phyloP scores from a whole-genome alignment of 2,113 vertebrate species.

The Toxostoma redivivum region DNA sequence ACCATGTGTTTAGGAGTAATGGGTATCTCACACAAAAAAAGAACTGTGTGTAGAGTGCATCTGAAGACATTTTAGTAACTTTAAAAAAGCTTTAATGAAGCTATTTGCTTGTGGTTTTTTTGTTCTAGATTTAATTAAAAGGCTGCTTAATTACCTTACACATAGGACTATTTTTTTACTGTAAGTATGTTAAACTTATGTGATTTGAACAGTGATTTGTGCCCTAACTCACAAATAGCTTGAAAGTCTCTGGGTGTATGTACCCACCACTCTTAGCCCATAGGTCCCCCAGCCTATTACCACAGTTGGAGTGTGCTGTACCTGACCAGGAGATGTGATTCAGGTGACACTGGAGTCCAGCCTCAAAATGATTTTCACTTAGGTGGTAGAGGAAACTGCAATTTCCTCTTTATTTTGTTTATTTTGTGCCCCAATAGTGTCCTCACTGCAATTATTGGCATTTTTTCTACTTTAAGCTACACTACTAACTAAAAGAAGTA shows the following conservation, averaged over 20 bases:
- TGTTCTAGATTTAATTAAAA: not conserved
- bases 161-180: not conserved
- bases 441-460: not conserved
- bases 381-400: not conserved
- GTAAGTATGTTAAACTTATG: not conserved
- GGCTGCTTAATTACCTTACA: not conserved
- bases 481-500: not conserved
- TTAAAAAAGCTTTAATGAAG: not conserved
- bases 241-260: not conserved
- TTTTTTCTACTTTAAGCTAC: not conserved
- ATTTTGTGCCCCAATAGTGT: not conserved
- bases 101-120: not conserved
- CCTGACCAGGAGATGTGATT: not conserved
- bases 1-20: not conserved
- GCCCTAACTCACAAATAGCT: not conserved
- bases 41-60: not conserved
- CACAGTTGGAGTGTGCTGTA: not conserved
- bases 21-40: not conserved
- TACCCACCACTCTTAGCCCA: not conserved
- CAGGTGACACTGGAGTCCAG: not conserved
- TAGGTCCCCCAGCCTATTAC: rapidly evolving
- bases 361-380: not conserved
- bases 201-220: not conserved
- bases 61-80: not conserved
- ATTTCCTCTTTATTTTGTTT: not conserved